phyloP scores from a whole-genome alignment of 2,797 vertebrate species.

The Coregonus ussuriensis region DNA sequence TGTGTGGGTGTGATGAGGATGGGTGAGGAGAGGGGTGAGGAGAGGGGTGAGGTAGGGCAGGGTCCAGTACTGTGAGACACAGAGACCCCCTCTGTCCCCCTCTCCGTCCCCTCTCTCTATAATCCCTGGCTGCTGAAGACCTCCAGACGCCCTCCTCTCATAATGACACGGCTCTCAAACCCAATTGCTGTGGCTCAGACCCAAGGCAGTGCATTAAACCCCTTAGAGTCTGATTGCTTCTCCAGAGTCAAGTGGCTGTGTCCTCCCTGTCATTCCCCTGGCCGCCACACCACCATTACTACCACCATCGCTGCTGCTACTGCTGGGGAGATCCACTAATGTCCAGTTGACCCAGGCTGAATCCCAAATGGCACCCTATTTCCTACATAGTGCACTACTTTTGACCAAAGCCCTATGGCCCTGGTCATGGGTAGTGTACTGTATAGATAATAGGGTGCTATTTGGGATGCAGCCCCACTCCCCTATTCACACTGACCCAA shows the following conservation, averaged over 20 bases:
- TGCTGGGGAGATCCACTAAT: not conserved
- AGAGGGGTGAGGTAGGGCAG: constrained; percentile 48
- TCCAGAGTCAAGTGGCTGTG: constrained; percentile 80
- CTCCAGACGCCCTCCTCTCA: constrained; percentile 79
- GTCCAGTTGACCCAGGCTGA: not conserved
- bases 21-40: constrained; percentile 46
- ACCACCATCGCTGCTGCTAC: not conserved
- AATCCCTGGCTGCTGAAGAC: constrained; percentile 77
- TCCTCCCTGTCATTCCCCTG: constrained; percentile 70
- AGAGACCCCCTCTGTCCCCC: constrained; percentile 44
- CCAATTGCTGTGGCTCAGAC: constrained; percentile 81
- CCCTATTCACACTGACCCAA: not conserved
- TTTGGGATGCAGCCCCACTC: not conserved
- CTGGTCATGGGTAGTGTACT: not conserved
- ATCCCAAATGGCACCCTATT: too few species aligned
- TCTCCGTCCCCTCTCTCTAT: constrained; percentile 50
- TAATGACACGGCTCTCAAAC: constrained; percentile 83
- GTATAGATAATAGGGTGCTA: not conserved
- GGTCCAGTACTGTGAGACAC: constrained; percentile 41
- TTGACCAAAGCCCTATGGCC: not conserved
- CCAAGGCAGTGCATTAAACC: constrained; percentile 81
- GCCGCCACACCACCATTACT: constrained; percentile 46
- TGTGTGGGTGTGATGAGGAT: constrained; percentile 47
- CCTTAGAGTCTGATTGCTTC: constrained; percentile 81
- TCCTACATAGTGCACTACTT: too few species aligned